phyloP scores from a whole-genome alignment of 2,113 vertebrate species.

The Cottus gobio region DNA sequence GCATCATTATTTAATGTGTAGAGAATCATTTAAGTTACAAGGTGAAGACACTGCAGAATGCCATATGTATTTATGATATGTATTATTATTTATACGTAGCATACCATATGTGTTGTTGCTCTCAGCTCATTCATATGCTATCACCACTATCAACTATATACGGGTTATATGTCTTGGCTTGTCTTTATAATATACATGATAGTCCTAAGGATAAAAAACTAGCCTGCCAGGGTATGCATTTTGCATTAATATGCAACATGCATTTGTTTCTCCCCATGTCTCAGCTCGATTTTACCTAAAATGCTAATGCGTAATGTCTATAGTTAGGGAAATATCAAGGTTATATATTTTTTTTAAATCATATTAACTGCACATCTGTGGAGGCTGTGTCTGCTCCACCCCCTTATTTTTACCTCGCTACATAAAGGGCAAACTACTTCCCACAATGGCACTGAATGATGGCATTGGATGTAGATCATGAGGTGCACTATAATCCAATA shows the following conservation, averaged over 20 bases:
- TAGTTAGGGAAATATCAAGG: neutral
- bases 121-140: neutral
- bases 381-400: neutral
- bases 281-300: neutral
- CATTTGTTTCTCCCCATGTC: neutral
- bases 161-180: neutral
- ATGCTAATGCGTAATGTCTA: neutral
- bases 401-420: neutral
- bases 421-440: neutral
- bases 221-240: neutral
- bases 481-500: neutral
- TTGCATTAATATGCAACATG: neutral
- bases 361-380: neutral
- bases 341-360: neutral
- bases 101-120: neutral
- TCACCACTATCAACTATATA: neutral
- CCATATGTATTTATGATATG: neutral
- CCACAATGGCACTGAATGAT: neutral
- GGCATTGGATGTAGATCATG: neutral
- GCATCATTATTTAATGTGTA: neutral
- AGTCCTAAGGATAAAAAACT: neutral
- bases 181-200: neutral
- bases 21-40: neutral
- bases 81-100: neutral
- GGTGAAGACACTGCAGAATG: neutral